Percentiles rank a stretch among this genome's conserved stretches.
Conservation (phyloP, 2,797 vertebrate genomes). For the Sebastes hubbsi region DNA sequence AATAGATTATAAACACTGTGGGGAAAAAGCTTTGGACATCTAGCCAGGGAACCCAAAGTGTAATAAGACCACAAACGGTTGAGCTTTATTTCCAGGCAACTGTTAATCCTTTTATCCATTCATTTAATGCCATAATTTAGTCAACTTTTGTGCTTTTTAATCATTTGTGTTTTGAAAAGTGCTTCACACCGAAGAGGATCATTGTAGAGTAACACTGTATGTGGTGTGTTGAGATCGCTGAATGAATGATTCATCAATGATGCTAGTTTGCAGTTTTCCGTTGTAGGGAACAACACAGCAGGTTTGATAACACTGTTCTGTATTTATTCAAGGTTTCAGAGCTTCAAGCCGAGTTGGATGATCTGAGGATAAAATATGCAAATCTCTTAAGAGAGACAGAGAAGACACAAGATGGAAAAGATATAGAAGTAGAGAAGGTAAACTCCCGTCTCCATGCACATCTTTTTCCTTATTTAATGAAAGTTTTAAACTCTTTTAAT, state of each 20-base stretch:
- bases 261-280: neutral
- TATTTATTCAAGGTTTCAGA: conserved; percentile 77
- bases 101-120: neutral
- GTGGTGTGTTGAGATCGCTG: neutral
- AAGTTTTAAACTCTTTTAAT: neutral
- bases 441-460: neutral
- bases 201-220: neutral
- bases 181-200: neutral
- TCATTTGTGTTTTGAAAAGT: neutral
- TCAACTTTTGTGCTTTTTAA: neutral
- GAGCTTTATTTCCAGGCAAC: neutral
- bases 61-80: neutral
- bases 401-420: conserved; percentile 68
- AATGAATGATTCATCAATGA: neutral
- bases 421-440: conserved; percentile 79
- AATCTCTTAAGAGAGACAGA: conserved; percentile 75
- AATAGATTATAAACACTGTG: neutral
- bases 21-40: too few relatives aligned
- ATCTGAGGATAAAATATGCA: conserved; percentile 77
- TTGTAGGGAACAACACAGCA: neutral
- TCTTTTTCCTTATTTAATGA: neutral
- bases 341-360: conserved; percentile 77
- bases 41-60: too few relatives aligned
- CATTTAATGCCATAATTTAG: neutral
- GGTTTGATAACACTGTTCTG: neutral